Conservation (phyloP, 2,888 invertebrate species). For the Tortricodes alternella region DNA sequence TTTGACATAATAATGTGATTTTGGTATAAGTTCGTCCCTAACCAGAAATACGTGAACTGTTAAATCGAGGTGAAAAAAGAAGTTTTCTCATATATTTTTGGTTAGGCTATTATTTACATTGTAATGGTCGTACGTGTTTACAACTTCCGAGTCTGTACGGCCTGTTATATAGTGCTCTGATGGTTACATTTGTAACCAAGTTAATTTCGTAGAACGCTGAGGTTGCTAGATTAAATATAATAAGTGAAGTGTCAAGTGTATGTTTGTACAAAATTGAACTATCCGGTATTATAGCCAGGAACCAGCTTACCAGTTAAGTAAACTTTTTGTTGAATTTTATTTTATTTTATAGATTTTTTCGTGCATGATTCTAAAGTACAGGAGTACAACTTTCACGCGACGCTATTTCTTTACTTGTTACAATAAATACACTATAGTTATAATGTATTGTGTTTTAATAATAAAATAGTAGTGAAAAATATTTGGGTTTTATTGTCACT, state of each 20-base stretch:
- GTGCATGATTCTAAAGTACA: slow-evolving; percentile 71
- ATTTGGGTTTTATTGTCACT: slow-evolving; percentile 55
- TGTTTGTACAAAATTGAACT: slow-evolving; percentile 8
- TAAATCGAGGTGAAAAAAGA: background rate
- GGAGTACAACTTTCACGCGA: slow-evolving; percentile 63
- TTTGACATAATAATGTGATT: slow-evolving; percentile 32
- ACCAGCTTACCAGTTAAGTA: slow-evolving; percentile 43
- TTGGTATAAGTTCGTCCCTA: slow-evolving; percentile 9
- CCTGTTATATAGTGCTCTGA: background rate
- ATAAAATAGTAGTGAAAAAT: slow-evolving; percentile 71
- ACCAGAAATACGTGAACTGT: background rate
- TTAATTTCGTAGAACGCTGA: slow-evolving; percentile 22
- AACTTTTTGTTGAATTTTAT: slow-evolving; percentile 56
- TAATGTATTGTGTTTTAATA: slow-evolving; percentile 80
- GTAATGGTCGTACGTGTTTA: background rate
- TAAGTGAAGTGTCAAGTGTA: slow-evolving; percentile 20
- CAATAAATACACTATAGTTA: slow-evolving; percentile 61
- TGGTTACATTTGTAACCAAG: slow-evolving; percentile 14
- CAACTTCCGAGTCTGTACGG: too few species aligned
- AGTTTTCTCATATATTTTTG: background rate
- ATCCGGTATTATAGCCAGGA: slow-evolving; percentile 2
- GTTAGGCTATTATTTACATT: background rate
- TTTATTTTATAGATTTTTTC: slow-evolving; percentile 62
- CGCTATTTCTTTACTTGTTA: slow-evolving; percentile 71
- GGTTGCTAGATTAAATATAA: slow-evolving; percentile 34